Evolutionary conservation across 2,113 vertebrate genomes (phyloP), one percentile per base, ranked within the genome.

Genomic region (Muscicapa adusta): DNA sequence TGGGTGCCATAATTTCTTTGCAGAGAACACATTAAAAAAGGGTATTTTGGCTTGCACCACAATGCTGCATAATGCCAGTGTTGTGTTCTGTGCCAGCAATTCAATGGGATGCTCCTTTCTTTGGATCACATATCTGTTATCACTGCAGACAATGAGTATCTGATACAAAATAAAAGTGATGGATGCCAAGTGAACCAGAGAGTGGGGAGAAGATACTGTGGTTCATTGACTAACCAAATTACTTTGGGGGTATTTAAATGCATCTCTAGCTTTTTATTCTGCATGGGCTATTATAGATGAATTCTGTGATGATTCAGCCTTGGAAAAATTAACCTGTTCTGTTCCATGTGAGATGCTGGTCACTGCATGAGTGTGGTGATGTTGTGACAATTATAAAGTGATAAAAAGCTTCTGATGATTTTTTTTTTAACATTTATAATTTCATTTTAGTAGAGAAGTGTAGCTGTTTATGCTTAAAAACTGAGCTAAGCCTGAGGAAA

Each of bases 121-220:
- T 91, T 77, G 91, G 89, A 96, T 93, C 92, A 85, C 89, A 24
- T 96, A 91, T 85, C 95, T 91, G 71, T 82, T 97, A 94, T 91
- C 28, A 2, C 92, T 96, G 77, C 90, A 96, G 94, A 97, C 95
- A 97, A 97, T 96, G 93, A 94, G 73, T 92, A 97, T 97, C 95
- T 97, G 97, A 98, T 97, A 95, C 94, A 96, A 97, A 98, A 97
- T 97, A 96, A 94, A 97, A 97, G 81, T 96, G 96, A 98, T 96
- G 93, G 94, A 94, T 97, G 93, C 96, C 47, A 89, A 97, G 75
- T 81, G 94, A 97, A 96, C 83, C 92, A 84, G 95, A 53, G 93
- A 97, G 89, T 91, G 72, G 2, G 82, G 91, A 94, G 91, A 97
- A 96, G 80, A 85, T 86, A 93, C 62, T 68, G 62, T 97, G 97